Base-by-base conservation (phyloP, 2,888 invertebrate species). In the Ichneumon xanthorius region DNA sequence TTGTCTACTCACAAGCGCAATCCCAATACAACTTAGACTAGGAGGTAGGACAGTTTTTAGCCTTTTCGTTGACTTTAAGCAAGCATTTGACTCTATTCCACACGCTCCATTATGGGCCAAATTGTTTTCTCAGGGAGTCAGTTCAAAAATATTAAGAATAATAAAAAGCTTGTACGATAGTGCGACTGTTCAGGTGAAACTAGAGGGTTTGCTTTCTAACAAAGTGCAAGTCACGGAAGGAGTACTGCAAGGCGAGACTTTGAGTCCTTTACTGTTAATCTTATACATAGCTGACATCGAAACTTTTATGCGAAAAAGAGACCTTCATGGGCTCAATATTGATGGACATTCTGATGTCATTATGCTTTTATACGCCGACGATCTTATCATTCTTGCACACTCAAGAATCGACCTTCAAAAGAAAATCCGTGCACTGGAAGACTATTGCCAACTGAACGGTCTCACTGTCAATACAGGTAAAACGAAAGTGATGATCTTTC, bases 61-160 rank as follows among this genome's bases (percentile, higher is more conserved):
- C 6, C 33, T 83, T 40, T 86, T 86, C 30, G 76, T 14, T 19
- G 58, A 58, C 9, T 58, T 58, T 58, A 58, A 58, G 58, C 26
- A 26, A 2, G 58, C 58, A 19, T 83, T 85, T 53, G 85, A 85
- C 50, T 71, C 73, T 5, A 61, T 82, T 1, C 40, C 65, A 11
- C 85, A 83, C 16, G 55, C 22, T 1, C 55, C n/a, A 19, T n/a
- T 55, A 16, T 55, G 55, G 55, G 19, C n/a, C 9, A 58, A 58
- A 26, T 7, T 58, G 22, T 58, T 58, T 26, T 11, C n/a, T 9
- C 26, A n/a, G 58, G 58, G 26, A 9, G 22, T 58, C 6, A 58
- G 58, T 22, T n/a, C 58, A 9, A 58, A 26, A 58, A 19, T 19
- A 22, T 3, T 58, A 11, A 58, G 58, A 58, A 22, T 58, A 9